A percentile compares a stretch with the other conserved stretches of the same genome.
These are phyloP conservation scores for Scomber scombrus DNA, from an alignment of 2,113 vertebrate species.

Conservation along the genomic window DNA sequence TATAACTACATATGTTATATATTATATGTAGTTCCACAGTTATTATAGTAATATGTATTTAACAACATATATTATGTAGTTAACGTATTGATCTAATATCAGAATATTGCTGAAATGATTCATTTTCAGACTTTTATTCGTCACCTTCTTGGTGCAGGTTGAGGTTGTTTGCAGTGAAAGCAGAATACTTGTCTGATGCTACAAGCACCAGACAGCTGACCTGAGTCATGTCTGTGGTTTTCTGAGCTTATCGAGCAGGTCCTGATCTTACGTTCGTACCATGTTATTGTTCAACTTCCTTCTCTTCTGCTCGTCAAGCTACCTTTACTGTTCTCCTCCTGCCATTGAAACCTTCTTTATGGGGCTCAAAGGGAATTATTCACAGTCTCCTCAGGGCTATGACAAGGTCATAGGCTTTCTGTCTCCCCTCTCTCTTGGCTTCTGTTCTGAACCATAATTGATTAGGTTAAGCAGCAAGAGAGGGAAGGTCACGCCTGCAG, in stretches of 20 bases:
- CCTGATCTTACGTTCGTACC: slow-evolving; percentile 18
- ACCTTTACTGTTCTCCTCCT: slow-evolving; percentile 47
- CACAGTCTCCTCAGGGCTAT: slow-evolving; percentile 82
- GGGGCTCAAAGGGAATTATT: slow-evolving; percentile 85
- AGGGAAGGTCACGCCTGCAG: slow-evolving; percentile 81
- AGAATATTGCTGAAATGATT: neutral
- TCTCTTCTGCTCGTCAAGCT: slow-evolving; percentile 32
- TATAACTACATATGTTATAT: no score
- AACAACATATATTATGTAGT: no score
- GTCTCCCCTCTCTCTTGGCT: slow-evolving; percentile 77
- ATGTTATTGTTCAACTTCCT: slow-evolving; percentile 38
- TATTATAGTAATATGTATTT: no score
- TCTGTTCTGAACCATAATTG: slow-evolving; percentile 86
- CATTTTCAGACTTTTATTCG: neutral
- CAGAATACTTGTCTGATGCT: neutral
- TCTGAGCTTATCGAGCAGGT: slow-evolving; percentile 15
- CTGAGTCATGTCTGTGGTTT: slow-evolving; percentile 20
- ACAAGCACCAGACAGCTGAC: neutral
- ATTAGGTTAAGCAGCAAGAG: slow-evolving; percentile 85
- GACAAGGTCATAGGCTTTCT: slow-evolving; percentile 80
- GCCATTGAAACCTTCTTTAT: slow-evolving; percentile 75
- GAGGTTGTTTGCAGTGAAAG: neutral
- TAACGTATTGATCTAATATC: neutral
- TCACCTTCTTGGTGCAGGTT: neutral
- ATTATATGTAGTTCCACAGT: no score